Conservation (phyloP, 2,113 vertebrate species). For the Pterocles gutturalis region DNA sequence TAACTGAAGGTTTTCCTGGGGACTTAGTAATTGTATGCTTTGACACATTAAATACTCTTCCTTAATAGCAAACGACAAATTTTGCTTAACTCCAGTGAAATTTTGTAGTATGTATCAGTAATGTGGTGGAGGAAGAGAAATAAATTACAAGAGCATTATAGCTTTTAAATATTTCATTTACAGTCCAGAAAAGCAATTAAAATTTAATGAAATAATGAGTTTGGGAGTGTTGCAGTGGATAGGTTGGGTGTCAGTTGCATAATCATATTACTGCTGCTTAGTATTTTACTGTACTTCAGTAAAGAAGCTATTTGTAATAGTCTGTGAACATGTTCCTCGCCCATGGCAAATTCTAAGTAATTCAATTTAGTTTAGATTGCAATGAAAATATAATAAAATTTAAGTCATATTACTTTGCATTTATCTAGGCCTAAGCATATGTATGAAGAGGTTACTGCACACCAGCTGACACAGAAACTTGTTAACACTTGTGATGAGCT, state of each 20-base stretch:
- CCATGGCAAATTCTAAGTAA: background rate
- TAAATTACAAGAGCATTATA: background rate
- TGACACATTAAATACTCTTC: background rate
- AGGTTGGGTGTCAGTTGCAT: background rate
- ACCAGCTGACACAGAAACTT: background rate
- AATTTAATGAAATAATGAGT: background rate
- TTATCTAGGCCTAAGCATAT: background rate
- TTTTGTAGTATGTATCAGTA: background rate
- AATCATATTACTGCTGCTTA: background rate
- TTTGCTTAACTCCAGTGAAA: background rate
- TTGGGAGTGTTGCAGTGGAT: background rate
- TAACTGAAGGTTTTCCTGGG: background rate
- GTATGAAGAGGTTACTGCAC: background rate
- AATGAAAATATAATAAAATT: background rate
- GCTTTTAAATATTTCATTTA: background rate
- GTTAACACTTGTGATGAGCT: background rate
- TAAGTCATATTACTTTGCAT: background rate
- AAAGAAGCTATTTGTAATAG: background rate
- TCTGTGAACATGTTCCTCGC: background rate
- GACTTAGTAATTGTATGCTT: constrained; percentile 13
- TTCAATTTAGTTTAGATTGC: background rate
- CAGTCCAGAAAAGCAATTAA: background rate
- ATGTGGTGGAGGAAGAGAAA: background rate
- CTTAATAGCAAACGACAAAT: background rate
- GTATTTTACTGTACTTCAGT: background rate